Base-by-base conservation (phyloP, 2,888 invertebrate genomes). In the Cephus pygmeus region DNA sequence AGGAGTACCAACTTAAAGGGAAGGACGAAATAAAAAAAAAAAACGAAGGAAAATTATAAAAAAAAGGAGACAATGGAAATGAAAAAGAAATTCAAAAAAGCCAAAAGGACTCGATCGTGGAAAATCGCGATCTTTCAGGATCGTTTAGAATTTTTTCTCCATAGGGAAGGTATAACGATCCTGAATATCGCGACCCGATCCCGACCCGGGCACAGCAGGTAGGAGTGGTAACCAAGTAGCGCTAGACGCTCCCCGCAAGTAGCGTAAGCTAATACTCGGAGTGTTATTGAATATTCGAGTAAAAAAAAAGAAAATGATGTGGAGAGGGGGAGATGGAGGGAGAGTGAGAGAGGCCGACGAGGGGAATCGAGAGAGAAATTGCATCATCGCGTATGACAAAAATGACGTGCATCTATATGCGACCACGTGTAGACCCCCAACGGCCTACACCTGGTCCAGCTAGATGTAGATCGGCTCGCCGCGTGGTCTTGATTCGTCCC, bases 261-360 rank as follows among this genome's bases (percentile, higher is more conserved):
- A 90, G 88, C 87, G 88, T 90, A 90, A 89, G 89, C 89, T 88
- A 88, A 81, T 73, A 79, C 76, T 23, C 56, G 35, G 76, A 79
- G 80, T 77, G 75, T 23, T 9, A 0, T 56, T 56, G 9, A 40
- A 40, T 23, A 23, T 40, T 40, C 6, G 23, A 56, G 56, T 77
- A 12, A 40, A 74, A 34, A 34, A 12, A n/a, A 77, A 35, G 74
- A 31, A 75, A 76, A 76, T 69, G 34, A n/a, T 73, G 11, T n/a
- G 69, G 69, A 56, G 35, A 75, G 56, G 56, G 56, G 56, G 56
- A 56, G 56, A 56, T 75, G 31, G 83, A 88, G 91, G 90, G 89
- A 91, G 91, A 91, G 91, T 91, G 91, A 91, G 91, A 91, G 91
- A 91, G 91, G 91, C 91, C 91, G 91, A 88, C 83, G 90, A 91